Evolutionary conservation across 2,797 vertebrate species (phyloP).

Genomic region (Tangara arthus): DNA sequence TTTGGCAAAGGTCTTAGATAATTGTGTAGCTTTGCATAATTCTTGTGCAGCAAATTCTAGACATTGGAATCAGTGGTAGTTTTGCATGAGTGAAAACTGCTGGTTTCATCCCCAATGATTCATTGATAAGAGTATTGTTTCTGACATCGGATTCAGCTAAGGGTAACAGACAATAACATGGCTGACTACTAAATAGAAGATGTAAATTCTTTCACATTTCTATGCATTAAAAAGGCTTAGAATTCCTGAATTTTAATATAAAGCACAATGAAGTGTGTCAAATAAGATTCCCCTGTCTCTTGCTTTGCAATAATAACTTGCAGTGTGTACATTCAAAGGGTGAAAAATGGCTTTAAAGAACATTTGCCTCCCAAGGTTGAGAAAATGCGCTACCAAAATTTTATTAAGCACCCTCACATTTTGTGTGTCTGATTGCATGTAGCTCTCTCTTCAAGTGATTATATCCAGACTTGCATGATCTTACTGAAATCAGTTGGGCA

Average conservation of each 20-base stretch:
- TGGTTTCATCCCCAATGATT: constrained; percentile 49
- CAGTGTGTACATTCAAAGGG: constrained; percentile 55
- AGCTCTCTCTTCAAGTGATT: not conserved
- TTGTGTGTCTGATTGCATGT: not conserved
- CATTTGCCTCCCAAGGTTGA: constrained; percentile 34
- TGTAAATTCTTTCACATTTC: constrained; percentile 77
- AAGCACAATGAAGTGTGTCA: constrained; percentile 77
- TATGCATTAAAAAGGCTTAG: constrained; percentile 76
- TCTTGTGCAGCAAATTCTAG: not conserved
- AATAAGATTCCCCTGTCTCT: constrained; percentile 72
- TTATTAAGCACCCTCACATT: not conserved
- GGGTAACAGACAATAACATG: constrained; percentile 78
- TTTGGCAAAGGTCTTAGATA: not conserved
- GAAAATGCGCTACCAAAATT: constrained; percentile 36
- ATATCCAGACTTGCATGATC: not conserved
- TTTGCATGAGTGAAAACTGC: not conserved
- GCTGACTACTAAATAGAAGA: constrained; percentile 74
- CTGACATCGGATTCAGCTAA: constrained; percentile 73
- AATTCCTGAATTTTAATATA: constrained; percentile 75
- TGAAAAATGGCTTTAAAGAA: constrained; percentile 47
- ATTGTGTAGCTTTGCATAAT: not conserved
- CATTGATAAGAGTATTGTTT: constrained; percentile 71
- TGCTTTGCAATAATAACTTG: constrained; percentile 69
- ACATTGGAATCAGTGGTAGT: not conserved
- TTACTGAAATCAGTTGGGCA: not conserved